phyloP scores from a whole-genome alignment of 2,888 invertebrate genomes.

The Rhorus exstirpatorius region DNA sequence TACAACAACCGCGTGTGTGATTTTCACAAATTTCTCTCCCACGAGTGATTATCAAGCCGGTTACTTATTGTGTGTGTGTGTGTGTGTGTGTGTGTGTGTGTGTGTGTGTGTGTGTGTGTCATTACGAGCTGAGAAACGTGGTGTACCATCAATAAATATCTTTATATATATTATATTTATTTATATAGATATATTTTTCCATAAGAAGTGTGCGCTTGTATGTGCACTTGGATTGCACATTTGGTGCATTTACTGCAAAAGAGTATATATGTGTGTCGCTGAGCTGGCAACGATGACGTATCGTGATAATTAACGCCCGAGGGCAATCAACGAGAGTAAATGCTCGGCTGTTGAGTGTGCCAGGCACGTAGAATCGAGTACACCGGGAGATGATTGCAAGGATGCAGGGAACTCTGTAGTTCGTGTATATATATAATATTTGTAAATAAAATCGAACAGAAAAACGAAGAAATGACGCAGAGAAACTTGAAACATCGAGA shows the following conservation, averaged over 20 bases:
- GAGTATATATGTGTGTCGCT: constrained; percentile 4
- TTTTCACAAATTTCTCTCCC: constrained; percentile 42
- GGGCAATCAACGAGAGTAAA: constrained; percentile 53
- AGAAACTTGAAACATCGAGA: constrained; percentile 23
- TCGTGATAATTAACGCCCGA: constrained; percentile 64
- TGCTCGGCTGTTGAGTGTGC: constrained; percentile 13
- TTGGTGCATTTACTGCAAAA: constrained; percentile 15
- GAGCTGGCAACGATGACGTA: constrained; percentile 49
- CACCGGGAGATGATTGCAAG: background rate
- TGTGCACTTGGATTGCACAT: background rate
- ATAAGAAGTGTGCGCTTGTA: background rate
- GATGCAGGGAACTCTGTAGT: background rate
- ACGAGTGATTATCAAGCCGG: background rate
- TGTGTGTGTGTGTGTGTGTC: background rate
- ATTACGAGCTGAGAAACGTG: background rate
- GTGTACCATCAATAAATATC: background rate
- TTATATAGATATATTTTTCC: background rate
- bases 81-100: no score
- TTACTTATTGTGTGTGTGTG: no score
- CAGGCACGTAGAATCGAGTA: background rate
- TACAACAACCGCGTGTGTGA: constrained; percentile 13
- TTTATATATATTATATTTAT: background rate
- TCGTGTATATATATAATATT: background rate
- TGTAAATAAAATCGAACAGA: background rate
- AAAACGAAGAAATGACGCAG: background rate